Evolutionary conservation across 2,113 vertebrate species (phyloP).

Genomic region (Aramus guarauna): DNA sequence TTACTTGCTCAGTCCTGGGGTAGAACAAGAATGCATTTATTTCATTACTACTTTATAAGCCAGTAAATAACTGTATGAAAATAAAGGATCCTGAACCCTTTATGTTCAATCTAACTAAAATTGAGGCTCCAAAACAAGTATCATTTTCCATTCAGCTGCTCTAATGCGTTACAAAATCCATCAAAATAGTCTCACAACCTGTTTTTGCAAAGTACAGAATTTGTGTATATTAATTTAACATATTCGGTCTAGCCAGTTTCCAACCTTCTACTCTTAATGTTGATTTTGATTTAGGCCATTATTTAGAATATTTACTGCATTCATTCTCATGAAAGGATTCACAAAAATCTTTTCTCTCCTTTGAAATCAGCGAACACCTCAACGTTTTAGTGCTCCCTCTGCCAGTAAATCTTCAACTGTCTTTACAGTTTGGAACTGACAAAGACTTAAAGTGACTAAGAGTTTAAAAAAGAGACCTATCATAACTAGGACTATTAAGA

Average conservation of each 20-base stretch:
- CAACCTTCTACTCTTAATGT: not conserved
- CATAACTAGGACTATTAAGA: not conserved
- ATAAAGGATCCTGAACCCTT: not conserved
- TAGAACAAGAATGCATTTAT: not conserved
- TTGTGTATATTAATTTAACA: not conserved
- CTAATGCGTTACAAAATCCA: not conserved
- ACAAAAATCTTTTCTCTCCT: not conserved
- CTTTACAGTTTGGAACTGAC: not conserved
- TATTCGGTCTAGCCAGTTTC: not conserved
- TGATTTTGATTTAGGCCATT: constrained; percentile 9
- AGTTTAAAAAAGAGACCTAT: not conserved
- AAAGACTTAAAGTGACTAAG: not conserved
- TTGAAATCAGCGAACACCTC: constrained; percentile 1
- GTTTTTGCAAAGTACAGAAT: not conserved
- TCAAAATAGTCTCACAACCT: not conserved
- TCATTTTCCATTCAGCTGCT: not conserved
- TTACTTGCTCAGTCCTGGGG: not conserved
- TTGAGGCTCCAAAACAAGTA: not conserved
- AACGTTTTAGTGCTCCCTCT: not conserved
- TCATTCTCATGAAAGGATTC: not conserved
- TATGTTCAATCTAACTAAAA: not conserved
- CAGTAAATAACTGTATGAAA: not conserved
- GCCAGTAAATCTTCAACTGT: not conserved
- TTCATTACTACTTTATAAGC: not conserved
- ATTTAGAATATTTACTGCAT: not conserved